Base-by-base conservation (phyloP, 2,113 vertebrate genomes). In the Pelodiscus sinensis region DNA sequence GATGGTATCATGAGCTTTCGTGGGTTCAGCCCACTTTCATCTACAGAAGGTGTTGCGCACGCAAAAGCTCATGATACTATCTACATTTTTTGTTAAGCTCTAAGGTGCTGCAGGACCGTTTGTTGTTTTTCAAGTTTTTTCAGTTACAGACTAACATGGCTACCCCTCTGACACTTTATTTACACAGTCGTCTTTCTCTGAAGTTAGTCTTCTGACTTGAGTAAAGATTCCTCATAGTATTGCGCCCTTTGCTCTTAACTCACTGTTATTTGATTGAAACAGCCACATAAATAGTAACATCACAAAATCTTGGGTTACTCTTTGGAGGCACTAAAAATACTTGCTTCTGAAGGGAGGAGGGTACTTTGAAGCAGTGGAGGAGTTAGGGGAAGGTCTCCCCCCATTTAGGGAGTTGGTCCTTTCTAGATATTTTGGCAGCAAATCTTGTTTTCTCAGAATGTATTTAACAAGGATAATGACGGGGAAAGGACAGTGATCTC, bases 351-450 rank as follows among this genome's bases (percentile, higher is more conserved):
- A 71, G 65, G n/a, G n/a, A 71, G 16, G 18, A 35, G n/a, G 21
- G n/a, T 71, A 16, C 65, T 71, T n/a, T 71, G 65, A 71, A 35
- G 65, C n/a, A 35, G 8, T 2, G n/a, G 18, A 0, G 5, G 86
- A 54, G 81, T 58, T 22, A 12, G 8, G 57, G 84, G 22, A 87
- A 93, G 24, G 84, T 29, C 65, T 68, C 31, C 31, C 90, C 79
- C 71, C 93, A 93, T 82, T 91, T 80, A 88, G 93, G 96, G 91
- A 96, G 93, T 85, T 80, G 94, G 65, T 90, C 27, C 93, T 44
- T 73, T 35, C 91, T 89, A 71, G 94, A 84, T 96, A 68, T 96
- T 97, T 97, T 97, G 96, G 94, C 96, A 96, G 95, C 96, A 94
- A 1, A 44, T 4, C 78, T 71, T 25, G 95, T 96, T 95, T 95